Evolutionary conservation across 2,113 vertebrate species (phyloP).

Genomic region (Brachyistius frenatus): DNA sequence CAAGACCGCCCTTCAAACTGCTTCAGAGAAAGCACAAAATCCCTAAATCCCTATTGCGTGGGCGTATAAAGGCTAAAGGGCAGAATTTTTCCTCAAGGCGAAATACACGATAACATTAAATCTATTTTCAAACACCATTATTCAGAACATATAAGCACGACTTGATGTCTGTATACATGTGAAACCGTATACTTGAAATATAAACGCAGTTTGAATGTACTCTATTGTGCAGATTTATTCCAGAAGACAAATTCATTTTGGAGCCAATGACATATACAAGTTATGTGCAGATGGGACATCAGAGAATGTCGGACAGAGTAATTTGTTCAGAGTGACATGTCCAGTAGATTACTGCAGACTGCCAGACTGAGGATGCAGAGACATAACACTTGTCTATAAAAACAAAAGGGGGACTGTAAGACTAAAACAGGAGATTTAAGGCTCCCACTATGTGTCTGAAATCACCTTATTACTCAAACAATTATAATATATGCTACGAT

Average conservation of each 20-base stretch:
- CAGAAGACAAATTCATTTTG: conserved; percentile 38
- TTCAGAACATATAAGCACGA: neutral
- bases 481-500: conserved; percentile 44
- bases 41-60: no score
- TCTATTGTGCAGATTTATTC: neutral
- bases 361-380: conserved; percentile 21
- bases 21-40: conserved; percentile 5
- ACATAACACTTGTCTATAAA: conserved; percentile 39
- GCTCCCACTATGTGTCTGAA: conserved; percentile 54
- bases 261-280: conserved; percentile 13
- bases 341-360: conserved; percentile 61
- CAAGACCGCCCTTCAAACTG: neutral
- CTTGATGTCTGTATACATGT: neutral
- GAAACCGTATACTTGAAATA: neutral
- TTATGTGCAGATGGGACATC: conserved; percentile 31
- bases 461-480: conserved; percentile 46
- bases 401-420: conserved; percentile 23
- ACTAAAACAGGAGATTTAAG: conserved; percentile 23
- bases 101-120: neutral
- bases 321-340: conserved; percentile 65
- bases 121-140: neutral
- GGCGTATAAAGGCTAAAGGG: neutral
- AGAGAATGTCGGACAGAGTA: conserved; percentile 51
- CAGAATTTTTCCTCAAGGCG: neutral
- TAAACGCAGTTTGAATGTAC: neutral